Evolutionary conservation across 2,797 vertebrate species (phyloP), one percentile per base, ranked within the genome.

Genomic region (Kryptopterus vitreolus): DNA sequence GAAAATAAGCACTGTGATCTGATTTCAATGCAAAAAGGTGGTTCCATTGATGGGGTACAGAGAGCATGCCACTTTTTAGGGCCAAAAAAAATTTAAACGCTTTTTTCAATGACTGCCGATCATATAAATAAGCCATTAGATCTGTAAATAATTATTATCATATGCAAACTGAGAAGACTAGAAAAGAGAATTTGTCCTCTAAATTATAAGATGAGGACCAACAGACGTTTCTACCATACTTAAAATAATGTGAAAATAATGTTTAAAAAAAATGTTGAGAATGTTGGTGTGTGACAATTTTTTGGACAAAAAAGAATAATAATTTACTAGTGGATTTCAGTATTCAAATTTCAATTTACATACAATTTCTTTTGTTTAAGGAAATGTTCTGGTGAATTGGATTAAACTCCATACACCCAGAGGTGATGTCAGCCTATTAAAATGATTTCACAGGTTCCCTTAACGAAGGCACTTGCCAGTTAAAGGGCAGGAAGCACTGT

Each of bases 371-470:
- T 69, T 7, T 48, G 31, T 33, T 35, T 50, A 18, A 55, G 18
- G 4, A 55, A n/a, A 35, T 35, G 31, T 35, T 72, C 29, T 72
- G 31, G 29, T 55, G 12, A 55, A 72, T n/a, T 71, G 26, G 29
- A 71, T 53, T 71, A 31, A 71, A 73, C 48, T 52, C 1, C 22
- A 71, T 8, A 33, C 11, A 38, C 22, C 15, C 31, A 55, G 26
- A 87, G 81, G 85, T 86, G 83, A 91, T 93, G 91, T 92, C 91
- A 93, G 90, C 88, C 91, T 91, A 93, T 93, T 93, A 93, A 93
- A 93, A 90, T 91, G 91, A 92, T 93, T 93, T 94, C 91, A 92
- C 92, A 93, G 91, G 91, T 93, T 93, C 88, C 91, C 89, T 93
- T 93, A 93, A 94, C 87, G 90, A 93, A 94, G 91, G 89, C 91